These are phyloP conservation scores for Ametastegia equiseti DNA, from an alignment of 2,888 invertebrate genomes.

Conservation along the genomic window DNA sequence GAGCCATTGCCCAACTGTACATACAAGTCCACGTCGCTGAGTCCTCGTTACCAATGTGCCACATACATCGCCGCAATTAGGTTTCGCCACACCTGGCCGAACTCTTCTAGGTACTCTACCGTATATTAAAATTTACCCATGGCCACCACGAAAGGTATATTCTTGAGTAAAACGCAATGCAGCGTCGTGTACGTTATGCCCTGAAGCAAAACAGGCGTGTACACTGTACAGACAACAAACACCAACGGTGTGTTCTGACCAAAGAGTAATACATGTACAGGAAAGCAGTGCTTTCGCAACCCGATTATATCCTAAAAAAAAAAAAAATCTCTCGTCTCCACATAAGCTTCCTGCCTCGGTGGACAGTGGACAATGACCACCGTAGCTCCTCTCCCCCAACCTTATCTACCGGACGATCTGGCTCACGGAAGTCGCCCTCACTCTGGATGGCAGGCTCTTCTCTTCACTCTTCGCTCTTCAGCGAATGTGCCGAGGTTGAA, in stretches of 20 bases:
- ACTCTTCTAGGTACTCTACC: neutral
- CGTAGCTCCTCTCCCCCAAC: constrained; percentile 59
- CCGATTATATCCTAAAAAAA: constrained; percentile 67
- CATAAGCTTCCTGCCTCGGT: constrained; percentile 65
- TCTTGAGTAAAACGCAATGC: too few relatives aligned
- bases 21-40: neutral
- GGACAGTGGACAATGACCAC: constrained; percentile 70
- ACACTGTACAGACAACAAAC: too few relatives aligned
- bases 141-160: too few relatives aligned
- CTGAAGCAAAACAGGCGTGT: too few relatives aligned
- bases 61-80: constrained; percentile 47
- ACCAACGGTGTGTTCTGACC: too few relatives aligned
- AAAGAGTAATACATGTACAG: neutral
- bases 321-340: constrained; percentile 66
- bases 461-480: constrained; percentile 48
- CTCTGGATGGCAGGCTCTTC: constrained; percentile 53
- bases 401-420: constrained; percentile 70
- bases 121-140: too few relatives aligned
- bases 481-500: neutral
- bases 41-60: neutral
- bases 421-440: constrained; percentile 70
- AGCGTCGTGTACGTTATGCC: too few relatives aligned
- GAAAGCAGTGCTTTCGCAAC: constrained; percentile 59
- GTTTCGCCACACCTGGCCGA: constrained; percentile 62
- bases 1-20: constrained; percentile 24